A percentile compares a stretch with the other conserved stretches of the same genome.
Conservation (phyloP, 1,140 invertebrate genomes). For the Macrocentrus cingulum region DNA sequence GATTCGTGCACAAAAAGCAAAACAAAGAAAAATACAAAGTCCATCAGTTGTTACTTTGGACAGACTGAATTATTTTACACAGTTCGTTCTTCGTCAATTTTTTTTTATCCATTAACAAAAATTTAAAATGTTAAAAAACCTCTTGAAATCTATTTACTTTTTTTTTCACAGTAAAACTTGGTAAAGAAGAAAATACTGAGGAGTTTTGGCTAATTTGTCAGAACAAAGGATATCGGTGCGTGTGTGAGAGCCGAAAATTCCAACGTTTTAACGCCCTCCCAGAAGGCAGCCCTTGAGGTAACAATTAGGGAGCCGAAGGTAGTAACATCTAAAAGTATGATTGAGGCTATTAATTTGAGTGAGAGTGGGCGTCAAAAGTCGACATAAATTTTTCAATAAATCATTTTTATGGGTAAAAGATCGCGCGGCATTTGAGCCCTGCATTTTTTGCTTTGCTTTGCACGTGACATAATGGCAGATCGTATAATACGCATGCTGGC, state of each 20-base stretch:
- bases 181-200: too few relatives aligned
- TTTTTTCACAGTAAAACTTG: neutral
- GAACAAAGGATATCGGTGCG: too few relatives aligned
- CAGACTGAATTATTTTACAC: too few relatives aligned
- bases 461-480: neutral
- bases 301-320: conserved; percentile 9
- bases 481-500: neutral
- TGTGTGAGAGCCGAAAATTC: too few relatives aligned
- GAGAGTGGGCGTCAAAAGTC: conserved; percentile 12
- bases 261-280: neutral
- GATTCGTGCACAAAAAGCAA: too few relatives aligned
- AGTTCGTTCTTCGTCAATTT: too few relatives aligned
- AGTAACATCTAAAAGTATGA: conserved; percentile 25
- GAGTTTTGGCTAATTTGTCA: too few relatives aligned
- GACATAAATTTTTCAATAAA: conserved; percentile 17
- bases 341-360: conserved; percentile 20
- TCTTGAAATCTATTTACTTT: neutral
- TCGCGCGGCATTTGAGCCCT: neutral
- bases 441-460: neutral
- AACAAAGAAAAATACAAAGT: too few relatives aligned
- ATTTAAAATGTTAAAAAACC: too few relatives aligned
- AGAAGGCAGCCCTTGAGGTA: conserved; percentile 10
- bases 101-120: too few relatives aligned
- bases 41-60: too few relatives aligned
- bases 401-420: conserved; percentile 13